Evolutionary conservation across 2,113 vertebrate genomes (phyloP), one percentile per base, ranked within the genome.

Genomic region (Noctilio leporinus): DNA sequence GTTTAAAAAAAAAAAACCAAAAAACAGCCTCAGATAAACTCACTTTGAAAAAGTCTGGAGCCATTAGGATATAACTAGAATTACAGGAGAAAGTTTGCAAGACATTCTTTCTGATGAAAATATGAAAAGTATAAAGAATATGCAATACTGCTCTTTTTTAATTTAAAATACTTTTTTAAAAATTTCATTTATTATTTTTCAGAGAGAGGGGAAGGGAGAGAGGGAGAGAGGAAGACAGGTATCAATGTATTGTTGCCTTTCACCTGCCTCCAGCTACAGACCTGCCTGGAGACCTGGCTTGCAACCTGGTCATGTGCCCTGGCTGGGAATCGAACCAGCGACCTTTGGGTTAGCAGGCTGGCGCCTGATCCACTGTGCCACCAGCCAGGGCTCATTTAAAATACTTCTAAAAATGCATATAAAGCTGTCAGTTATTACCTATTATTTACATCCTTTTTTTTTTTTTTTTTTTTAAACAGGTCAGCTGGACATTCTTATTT

Each of bases 401-500:
- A 55, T 83, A 49, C 4, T 1, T 80, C 77, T 11, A 84, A 85
- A 19, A 94, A 40, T 88, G 53, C 19, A 89, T 92, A n/a, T 64
- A 85, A 83, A 75, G 6, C 33, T 93, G 43, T 86, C 40, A 55
- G 3, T 83, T 65, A 53, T 94, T 93, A n/a, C 43, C 19, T 81
- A 64, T 75, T 69, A 55, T 47, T 80, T 62, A 38, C 91, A 19
- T 73, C 19, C 26, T 84, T 92, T 83, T 81, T 73, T 90, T 38
- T 35, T 81, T 77, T 81, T 33, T 76, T 75, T 11, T 62, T 62
- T 73, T n/a, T n/a, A n/a, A 72, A 84, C 95, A 97, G 96, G 78
- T 96, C 95, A 95, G 45, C 94, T 91, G 93, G 55, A 76, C 33
- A 83, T 43, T 78, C 76, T 96, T 91, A 84, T 75, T 94, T 85